Conservation (phyloP, 1,140 invertebrate species). For the Venustaconcha ellipsiformis region DNA sequence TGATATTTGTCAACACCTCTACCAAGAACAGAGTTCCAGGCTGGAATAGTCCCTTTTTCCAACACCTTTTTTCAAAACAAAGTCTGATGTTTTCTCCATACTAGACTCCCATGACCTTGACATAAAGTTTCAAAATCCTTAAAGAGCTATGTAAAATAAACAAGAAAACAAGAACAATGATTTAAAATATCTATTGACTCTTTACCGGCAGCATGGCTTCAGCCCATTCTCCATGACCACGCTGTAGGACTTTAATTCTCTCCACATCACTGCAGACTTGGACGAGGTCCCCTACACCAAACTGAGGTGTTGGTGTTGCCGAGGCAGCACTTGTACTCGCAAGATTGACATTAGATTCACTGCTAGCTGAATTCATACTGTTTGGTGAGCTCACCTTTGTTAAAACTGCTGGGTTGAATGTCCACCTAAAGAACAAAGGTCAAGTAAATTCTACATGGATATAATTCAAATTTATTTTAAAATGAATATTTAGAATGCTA, state of each 20-base stretch:
- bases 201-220: slow-evolving; percentile 90
- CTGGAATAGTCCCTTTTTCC: too few relatives aligned
- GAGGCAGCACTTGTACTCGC: slow-evolving; percentile 16
- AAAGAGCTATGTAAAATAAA: too few relatives aligned
- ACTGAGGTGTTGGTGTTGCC: slow-evolving; percentile 66
- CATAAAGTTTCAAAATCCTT: too few relatives aligned
- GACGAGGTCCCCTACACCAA: slow-evolving; percentile 85
- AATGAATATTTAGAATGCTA: too few relatives aligned
- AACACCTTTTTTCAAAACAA: too few relatives aligned
- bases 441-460: neutral
- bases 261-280: slow-evolving; percentile 95
- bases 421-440: slow-evolving; percentile 79
- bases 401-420: slow-evolving; percentile 95
- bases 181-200: slow-evolving; percentile 20
- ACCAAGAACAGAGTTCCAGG: too few relatives aligned
- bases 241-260: slow-evolving; percentile 90
- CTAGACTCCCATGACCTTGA: too few relatives aligned
- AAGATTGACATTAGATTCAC: slow-evolving; percentile 40
- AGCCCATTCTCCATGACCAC: slow-evolving; percentile 96
- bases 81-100: too few relatives aligned
- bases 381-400: slow-evolving; percentile 81
- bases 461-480: too few relatives aligned
- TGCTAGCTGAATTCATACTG: slow-evolving; percentile 67
- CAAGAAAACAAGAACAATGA: too few relatives aligned
- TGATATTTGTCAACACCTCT: too few relatives aligned